Base-by-base conservation (phyloP, 1,140 invertebrate species). In the Stegodyphus dumicola region DNA sequence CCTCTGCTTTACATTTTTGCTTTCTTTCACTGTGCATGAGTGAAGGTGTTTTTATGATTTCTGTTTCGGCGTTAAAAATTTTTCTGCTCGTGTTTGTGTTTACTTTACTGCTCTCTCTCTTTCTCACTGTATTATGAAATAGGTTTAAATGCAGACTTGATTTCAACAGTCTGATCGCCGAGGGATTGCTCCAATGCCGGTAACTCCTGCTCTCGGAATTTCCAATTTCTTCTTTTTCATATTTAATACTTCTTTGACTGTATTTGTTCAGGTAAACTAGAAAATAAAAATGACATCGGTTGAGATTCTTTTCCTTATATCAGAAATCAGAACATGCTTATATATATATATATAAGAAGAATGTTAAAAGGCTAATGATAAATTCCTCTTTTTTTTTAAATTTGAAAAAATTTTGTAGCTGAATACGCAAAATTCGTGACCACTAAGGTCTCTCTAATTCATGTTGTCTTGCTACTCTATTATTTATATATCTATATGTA, bases 61-160 rank as follows among this genome's bases (percentile, higher is more conserved):
- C 65, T 60, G 13, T 51, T 10, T 17, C 33, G 64, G 56, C 49
- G 71, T 85, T 85, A 76, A 85, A 67, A 76, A n/a, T 74, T 83
- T 83, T 76, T 33, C 33, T 18, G 13, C 15, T 15, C 60, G 71
- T 83, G 73, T 69, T 77, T 77, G 81, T 85, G 56, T 85, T 85
- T 85, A n/a, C 74, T 85, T 85, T 76, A 56, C 18, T 76, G 54
- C 64, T 80, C 52, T 33, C 52, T 15, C n/a, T 53, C 66, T n/a
- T 73, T 70, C 51, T 83, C 66, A 60, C 18, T 71, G 52, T 67
- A 18, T 74, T 74, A 74, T 56, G 71, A 53, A 60, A 73, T 54
- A 66, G 56, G 67, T 85, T 85, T 85, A 85, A 85, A 85, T 85
- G 81, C 73, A 69, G 81, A 69, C 65, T 85, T 85, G 81, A 85